Percentiles rank a stretch among this genome's conserved stretches.
phyloP scores from a whole-genome alignment of 2,888 invertebrate genomes.

The Callinectes sapidus region DNA sequence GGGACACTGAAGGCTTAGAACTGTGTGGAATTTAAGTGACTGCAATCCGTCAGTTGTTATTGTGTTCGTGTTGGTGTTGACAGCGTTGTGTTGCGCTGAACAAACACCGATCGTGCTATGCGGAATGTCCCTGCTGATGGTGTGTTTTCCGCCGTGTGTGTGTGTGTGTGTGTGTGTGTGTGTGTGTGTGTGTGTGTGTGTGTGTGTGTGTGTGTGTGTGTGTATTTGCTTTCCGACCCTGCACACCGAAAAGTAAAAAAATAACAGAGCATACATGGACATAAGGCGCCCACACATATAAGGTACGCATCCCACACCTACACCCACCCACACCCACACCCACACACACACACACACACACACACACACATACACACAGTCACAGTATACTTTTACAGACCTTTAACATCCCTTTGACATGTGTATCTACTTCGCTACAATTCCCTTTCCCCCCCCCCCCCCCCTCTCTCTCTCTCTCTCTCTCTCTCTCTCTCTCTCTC shows the following conservation, averaged over 20 bases:
- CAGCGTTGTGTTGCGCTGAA: not conserved
- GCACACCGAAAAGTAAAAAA: too few species aligned
- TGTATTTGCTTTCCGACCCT: not conserved
- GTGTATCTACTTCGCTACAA: too few species aligned
- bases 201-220: slow-evolving; percentile 21
- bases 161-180: slow-evolving; percentile 12
- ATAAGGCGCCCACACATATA: too few species aligned
- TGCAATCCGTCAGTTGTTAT: not conserved
- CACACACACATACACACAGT: too few species aligned
- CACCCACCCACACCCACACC: too few species aligned
- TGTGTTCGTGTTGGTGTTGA: not conserved
- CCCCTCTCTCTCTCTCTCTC: too few species aligned
- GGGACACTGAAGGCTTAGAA: not conserved
- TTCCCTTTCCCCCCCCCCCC: too few species aligned
- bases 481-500: not conserved
- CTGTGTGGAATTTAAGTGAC: not conserved
- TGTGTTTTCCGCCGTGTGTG: not conserved
- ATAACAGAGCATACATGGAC: too few species aligned
- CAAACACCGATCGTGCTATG: not conserved
- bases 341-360: too few species aligned
- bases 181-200: slow-evolving; percentile 6
- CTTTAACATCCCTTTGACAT: too few species aligned
- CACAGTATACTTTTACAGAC: too few species aligned
- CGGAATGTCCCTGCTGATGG: not conserved
- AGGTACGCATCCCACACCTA: too few species aligned